Evolutionary conservation across 2,113 vertebrate species (phyloP), one percentile per base, ranked within the genome.

Genomic region (Hemicordylus capensis): DNA sequence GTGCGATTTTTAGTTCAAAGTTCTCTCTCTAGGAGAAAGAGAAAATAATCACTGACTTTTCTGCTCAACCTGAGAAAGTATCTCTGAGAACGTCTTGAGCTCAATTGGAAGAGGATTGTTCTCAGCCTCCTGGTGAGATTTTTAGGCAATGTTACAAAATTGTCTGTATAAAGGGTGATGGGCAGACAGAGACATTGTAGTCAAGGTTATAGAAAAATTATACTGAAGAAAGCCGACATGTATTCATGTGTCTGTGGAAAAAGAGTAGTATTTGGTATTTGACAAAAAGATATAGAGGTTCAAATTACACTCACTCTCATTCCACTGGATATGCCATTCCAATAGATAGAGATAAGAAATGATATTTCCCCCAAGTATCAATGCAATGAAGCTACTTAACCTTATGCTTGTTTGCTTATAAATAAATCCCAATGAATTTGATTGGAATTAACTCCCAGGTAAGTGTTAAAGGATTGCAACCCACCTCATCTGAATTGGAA

Each of bases 61-160:
- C 51, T 2, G 59, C 1, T 74, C 48, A 88, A 17, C 0, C 1
- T 14, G 15, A 59, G 4, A 28, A 75, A 3, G 4, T 73, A 73
- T 84, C 4, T 61, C 1, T 75, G 66, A 39, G 4, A 82, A 37
- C 63, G n/a, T 87, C 80, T 15, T 67, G 69, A 37, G 28, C 3
- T 79, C 76, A 84, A 86, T 70, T n/a, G 70, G 51, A 85, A 87
- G n/a, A 87, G 3, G 39, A 51, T 70, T 83, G 83, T 59, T 31
- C 59, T 17, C 0, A 59, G 7, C 67, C 14, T 77, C 34, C 8
- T 0, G 59, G 19, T 59, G 5, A 26, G 72, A 76, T 24, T 85
- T 69, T 46, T 67, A 66, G 26, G 48, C 79, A 39, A 11, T 1
- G 10, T 8, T 74, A 31, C 56, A 76, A 87, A 73, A 3, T 11